Percentiles rank a stretch among this genome's conserved stretches.
Evolutionary conservation across 2,797 vertebrate genomes (phyloP).

Genomic region (Myripristis murdjan): DNA sequence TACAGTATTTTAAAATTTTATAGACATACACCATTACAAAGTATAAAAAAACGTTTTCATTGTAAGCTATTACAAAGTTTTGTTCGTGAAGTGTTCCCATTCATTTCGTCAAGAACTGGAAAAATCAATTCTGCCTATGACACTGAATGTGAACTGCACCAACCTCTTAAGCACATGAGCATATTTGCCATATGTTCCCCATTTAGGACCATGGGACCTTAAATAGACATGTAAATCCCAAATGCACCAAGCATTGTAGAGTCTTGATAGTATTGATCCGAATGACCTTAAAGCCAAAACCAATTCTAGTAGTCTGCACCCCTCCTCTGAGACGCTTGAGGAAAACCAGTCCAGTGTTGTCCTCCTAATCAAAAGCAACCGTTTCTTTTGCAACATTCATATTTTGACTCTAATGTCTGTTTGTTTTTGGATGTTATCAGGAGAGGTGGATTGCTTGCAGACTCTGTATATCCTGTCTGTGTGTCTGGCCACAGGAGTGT

Average conservation of each 20-base stretch:
- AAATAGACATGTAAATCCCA: background rate
- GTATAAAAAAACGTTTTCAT: too few relatives aligned
- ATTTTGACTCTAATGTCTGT: constrained; percentile 49
- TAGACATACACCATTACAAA: too few relatives aligned
- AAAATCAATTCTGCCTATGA: too few relatives aligned
- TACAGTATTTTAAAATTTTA: background rate
- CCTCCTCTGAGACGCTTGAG: constrained; percentile 2
- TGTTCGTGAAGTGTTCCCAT: background rate
- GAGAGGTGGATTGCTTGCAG: constrained; percentile 58
- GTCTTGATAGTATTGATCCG: background rate
- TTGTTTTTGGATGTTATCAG: constrained; percentile 64
- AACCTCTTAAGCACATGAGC: too few relatives aligned
- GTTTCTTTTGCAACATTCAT: constrained; percentile 28
- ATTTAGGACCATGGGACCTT: background rate
- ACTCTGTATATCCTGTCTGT: constrained; percentile 35
- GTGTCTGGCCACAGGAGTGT: constrained; percentile 3
- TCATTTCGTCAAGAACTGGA: too few relatives aligned
- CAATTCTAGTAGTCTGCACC: background rate
- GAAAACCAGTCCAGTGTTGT: constrained; percentile 2
- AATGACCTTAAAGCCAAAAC: background rate
- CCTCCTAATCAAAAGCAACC: constrained; percentile 29
- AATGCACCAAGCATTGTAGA: background rate
- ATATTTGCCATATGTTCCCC: too few relatives aligned
- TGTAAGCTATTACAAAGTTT: background rate
- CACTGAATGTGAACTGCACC: too few relatives aligned